Evolutionary conservation across 2,113 vertebrate species (phyloP), one percentile per base, ranked within the genome.

Genomic region (Nesoenas mayeri): DNA sequence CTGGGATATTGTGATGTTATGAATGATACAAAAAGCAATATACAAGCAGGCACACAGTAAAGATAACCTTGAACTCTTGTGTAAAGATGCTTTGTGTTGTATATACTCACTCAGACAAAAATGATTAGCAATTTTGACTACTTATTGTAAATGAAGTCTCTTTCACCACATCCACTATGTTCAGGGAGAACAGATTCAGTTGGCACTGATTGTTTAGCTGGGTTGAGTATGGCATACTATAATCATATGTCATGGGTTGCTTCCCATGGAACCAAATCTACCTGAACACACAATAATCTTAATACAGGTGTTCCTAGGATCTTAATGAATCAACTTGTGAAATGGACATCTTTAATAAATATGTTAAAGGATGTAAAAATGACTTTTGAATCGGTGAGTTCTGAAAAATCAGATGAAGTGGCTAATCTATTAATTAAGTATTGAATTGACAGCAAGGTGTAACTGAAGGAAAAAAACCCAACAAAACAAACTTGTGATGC

Each of bases 91-190:
- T 61, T 84, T 3, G 2, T 61, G 4, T 25, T 74, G 16, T n/a
- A 34, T 34, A 34, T 34, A 28, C 14, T 69, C 36, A 28, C 14
- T 69, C 36, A 44, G 31, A 60, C 9, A 32, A 36, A 67, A 89
- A 26, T 22, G 8, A 36, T 26, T 42, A 26, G 31, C 12, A 62
- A 36, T 54, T 80, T 17, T 31, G 28, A 28, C 9, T 11, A 58
- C 2, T 15, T 56, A 15, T 6, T 53, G 32, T 8, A 53, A 61
- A n/a, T 25, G 4, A 64, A 86, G 15, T 57, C 16, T 85, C 38
- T 85, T 61, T 61, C 17, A 40, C 22, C 28, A 60, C 15, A 32
- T 2, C 28, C 12, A 1, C n/a, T 29, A 0, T 4, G 2, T 26
- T 86, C 21, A 31, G 11, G 11, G 9, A 18, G 38, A 60, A 38